Conservation (phyloP, 2,113 vertebrate species). For the Pseudolaguvia tuberculata region DNA sequence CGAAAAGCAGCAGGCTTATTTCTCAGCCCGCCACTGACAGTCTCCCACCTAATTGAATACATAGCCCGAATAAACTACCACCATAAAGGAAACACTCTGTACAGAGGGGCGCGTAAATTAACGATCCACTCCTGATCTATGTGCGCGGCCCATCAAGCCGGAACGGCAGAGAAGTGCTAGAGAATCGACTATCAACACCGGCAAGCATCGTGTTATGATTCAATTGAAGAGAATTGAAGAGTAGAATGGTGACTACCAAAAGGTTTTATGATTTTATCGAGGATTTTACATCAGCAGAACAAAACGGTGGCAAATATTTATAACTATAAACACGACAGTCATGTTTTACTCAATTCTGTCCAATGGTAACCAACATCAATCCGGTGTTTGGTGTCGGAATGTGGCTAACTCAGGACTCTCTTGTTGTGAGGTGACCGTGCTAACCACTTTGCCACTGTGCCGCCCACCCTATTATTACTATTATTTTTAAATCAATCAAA, state of each 20-base stretch:
- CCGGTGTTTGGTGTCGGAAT: too few species aligned
- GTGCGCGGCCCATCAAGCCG: neutral
- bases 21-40: conserved; percentile 60
- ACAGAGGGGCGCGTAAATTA: conserved; percentile 62
- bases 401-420: too few species aligned
- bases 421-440: too few species aligned
- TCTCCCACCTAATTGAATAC: conserved; percentile 67
- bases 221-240: neutral
- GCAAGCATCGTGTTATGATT: neutral
- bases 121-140: conserved; percentile 54
- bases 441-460: too few species aligned
- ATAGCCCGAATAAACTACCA: conserved; percentile 61
- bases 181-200: neutral
- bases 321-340: neutral
- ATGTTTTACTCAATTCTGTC: neutral
- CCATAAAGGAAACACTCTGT: conserved; percentile 58
- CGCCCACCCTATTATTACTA: too few species aligned
- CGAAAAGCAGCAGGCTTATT: conserved; percentile 63
- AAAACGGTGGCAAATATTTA: neutral
- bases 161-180: neutral
- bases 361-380: too few species aligned
- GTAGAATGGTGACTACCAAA: neutral
- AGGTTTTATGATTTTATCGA: neutral
- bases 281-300: neutral
- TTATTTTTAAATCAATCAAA: too few species aligned